phyloP scores from a whole-genome alignment of 1,140 invertebrate genomes.

The Plectus sambesii region DNA sequence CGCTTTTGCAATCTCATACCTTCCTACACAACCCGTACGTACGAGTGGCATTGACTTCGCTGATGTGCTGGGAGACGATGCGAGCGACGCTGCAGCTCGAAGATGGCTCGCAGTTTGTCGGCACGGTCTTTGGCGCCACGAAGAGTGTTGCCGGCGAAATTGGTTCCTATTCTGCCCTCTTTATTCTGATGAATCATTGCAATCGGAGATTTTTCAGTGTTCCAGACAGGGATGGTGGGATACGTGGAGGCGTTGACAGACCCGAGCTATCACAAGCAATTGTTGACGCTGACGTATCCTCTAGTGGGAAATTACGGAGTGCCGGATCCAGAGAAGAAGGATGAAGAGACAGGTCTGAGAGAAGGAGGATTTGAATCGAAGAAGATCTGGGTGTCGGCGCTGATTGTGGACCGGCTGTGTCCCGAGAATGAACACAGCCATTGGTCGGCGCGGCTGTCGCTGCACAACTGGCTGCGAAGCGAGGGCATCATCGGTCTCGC shows the following conservation, averaged over 20 bases:
- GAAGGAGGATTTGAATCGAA: conserved; percentile 82
- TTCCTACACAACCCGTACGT: too few species aligned
- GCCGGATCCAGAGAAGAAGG: conserved; percentile 58
- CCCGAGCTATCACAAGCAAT: conserved; percentile 86
- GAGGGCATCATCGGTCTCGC: conserved; percentile 33
- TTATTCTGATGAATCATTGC: conserved; percentile 1
- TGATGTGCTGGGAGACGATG: too few species aligned
- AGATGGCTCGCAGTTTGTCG: conserved; percentile 55
- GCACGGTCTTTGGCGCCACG: conserved; percentile 66
- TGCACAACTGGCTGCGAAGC: conserved; percentile 30
- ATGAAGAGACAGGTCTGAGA: conserved; percentile 65
- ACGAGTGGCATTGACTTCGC: too few species aligned
- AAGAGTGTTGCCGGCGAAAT: conserved; percentile 68
- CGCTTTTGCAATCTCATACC: too few species aligned
- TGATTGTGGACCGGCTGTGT: conserved; percentile 66
- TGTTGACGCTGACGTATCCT: conserved; percentile 90
- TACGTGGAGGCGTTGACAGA: conserved; percentile 95
- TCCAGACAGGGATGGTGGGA: conserved; percentile 99
- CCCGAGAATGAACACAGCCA: conserved; percentile 37
- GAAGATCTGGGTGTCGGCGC: conserved; percentile 76
- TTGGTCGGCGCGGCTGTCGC: conserved; percentile 34
- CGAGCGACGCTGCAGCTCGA: conserved; percentile 49
- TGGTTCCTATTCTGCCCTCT: conserved; percentile 48
- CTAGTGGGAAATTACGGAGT: conserved; percentile 95
- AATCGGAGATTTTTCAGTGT: conserved; percentile 57